Evolutionary conservation across 2,888 invertebrate species (phyloP).

Genomic region (Ennomos quercinarius): DNA sequence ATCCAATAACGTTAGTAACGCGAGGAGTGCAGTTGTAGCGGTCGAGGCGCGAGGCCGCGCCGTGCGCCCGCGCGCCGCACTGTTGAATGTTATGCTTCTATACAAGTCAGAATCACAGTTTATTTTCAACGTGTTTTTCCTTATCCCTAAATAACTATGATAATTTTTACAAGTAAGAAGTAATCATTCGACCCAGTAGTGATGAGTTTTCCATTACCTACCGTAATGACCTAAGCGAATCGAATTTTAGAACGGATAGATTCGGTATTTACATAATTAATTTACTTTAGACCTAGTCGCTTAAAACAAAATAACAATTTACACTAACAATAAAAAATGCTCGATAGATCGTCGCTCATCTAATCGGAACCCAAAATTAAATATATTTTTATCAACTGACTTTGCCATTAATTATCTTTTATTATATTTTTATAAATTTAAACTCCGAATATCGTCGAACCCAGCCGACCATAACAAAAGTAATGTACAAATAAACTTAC

Average conservation of each 20-base stretch:
- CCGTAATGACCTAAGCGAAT: conserved; percentile 78
- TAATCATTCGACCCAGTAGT: conserved; percentile 78
- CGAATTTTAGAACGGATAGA: conserved; percentile 78
- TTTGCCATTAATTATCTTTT: conserved; percentile 73
- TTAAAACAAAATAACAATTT: conserved; percentile 86
- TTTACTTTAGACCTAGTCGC: conserved; percentile 81
- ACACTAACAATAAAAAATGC: conserved; percentile 85
- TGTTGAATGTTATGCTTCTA: conserved; percentile 67
- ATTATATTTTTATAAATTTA: conserved; percentile 74
- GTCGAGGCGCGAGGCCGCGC: conserved; percentile 45
- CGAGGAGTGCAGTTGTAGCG: conserved; percentile 31
- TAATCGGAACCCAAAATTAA: conserved; percentile 79
- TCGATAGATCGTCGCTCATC: conserved; percentile 80
- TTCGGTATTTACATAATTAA: conserved; percentile 81
- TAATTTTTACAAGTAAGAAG: conserved; percentile 70
- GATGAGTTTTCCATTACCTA: conserved; percentile 77
- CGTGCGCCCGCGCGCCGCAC: conserved; percentile 43
- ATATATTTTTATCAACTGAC: conserved; percentile 79
- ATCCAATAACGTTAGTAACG: conserved; percentile 25
- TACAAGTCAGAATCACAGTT: conserved; percentile 86
- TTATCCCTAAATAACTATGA: conserved; percentile 66
- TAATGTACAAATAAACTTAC: conserved; percentile 79
- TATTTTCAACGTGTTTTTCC: conserved; percentile 82
- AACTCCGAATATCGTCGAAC: conserved; percentile 83
- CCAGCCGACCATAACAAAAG: conserved; percentile 84